Conservation (phyloP, 1,140 invertebrate genomes). For the Helicorthomorpha holstii region DNA sequence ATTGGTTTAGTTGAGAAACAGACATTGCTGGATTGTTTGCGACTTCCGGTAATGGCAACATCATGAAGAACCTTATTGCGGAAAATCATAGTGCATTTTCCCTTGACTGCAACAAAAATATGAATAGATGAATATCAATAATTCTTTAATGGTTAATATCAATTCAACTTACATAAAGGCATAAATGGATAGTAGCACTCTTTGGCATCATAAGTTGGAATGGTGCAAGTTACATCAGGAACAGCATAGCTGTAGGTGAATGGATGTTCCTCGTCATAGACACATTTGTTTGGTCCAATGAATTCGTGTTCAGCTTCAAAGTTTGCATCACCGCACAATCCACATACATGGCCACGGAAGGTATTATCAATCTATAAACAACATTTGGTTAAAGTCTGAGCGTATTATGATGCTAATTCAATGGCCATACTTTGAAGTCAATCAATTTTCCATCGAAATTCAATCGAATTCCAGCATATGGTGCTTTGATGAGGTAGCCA, state of each 20-base stretch:
- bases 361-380: slow-evolving; percentile 1
- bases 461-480: background rate
- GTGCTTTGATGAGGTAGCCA: background rate
- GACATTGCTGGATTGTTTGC: background rate
- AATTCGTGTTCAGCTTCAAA: slow-evolving; percentile 13
- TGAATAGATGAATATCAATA: background rate
- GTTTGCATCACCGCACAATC: slow-evolving; percentile 15
- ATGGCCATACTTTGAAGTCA: background rate
- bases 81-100: background rate
- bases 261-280: slow-evolving; percentile 7
- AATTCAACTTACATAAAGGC: background rate
- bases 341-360: slow-evolving; percentile 13
- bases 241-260: slow-evolving; percentile 9
- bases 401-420: background rate
- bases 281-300: slow-evolving; percentile 8
- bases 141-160: background rate
- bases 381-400: background rate
- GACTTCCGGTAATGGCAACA: background rate
- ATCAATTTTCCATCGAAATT: background rate
- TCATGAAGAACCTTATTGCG: background rate
- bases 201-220: background rate
- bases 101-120: background rate
- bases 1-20: background rate
- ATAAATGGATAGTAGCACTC: background rate
- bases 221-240: slow-evolving; percentile 1